Conservation (phyloP, 1,140 invertebrate genomes). For the Drosophila burlai region DNA sequence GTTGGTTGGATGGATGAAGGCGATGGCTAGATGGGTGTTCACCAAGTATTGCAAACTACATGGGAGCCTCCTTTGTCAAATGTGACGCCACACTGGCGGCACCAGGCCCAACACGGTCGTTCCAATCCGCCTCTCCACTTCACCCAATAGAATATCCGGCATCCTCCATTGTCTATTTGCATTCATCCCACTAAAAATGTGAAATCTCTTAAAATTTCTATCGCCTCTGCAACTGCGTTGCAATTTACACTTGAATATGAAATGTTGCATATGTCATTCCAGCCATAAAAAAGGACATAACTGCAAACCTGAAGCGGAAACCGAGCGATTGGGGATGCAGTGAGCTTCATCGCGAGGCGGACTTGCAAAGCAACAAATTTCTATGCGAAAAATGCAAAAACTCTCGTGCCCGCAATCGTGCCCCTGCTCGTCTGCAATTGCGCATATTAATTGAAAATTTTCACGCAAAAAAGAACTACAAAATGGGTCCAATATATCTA, state of each 20-base stretch:
- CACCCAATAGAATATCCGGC: background rate
- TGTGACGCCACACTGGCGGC: slow-evolving; percentile 45
- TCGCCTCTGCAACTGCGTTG: slow-evolving; percentile 63
- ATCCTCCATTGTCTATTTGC: slow-evolving; percentile 33
- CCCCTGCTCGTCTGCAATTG: slow-evolving; percentile 52
- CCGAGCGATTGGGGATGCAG: slow-evolving; percentile 18
- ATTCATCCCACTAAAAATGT: slow-evolving; percentile 63
- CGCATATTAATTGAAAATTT: slow-evolving; percentile 82
- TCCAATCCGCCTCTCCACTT: background rate
- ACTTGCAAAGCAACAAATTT: slow-evolving; percentile 48
- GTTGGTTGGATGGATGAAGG: slow-evolving; percentile 11
- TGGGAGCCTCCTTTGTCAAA: slow-evolving; percentile 33
- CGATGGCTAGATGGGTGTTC: slow-evolving; percentile 32
- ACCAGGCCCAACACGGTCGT: slow-evolving; percentile 64
- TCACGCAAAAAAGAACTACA: slow-evolving; percentile 56
- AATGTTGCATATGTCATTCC: slow-evolving; percentile 40
- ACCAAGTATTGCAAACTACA: slow-evolving; percentile 60
- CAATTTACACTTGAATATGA: slow-evolving; percentile 80
- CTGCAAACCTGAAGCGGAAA: slow-evolving; percentile 49
- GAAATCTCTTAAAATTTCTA: slow-evolving; percentile 62
- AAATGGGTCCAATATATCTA: slow-evolving; percentile 23
- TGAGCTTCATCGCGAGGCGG: slow-evolving; percentile 1
- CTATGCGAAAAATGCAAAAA: slow-evolving; percentile 71
- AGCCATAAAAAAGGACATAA: slow-evolving; percentile 29
- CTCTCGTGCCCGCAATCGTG: slow-evolving; percentile 26